Base-by-base conservation (phyloP, 2,888 invertebrate genomes). In the Ctenicera cuprea region DNA sequence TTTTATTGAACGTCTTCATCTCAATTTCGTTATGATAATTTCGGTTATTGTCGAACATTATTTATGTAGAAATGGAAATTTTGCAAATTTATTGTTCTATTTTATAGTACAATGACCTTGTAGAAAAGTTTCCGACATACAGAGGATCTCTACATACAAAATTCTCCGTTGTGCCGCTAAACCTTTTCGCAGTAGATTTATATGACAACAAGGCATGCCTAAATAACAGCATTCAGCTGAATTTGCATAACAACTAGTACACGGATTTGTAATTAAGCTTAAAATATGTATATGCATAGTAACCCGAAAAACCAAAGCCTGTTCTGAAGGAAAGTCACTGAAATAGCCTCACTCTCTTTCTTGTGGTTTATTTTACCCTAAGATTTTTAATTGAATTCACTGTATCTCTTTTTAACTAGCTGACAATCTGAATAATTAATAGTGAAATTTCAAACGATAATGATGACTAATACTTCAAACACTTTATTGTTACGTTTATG, bases 231-330 rank as follows among this genome's bases (percentile, higher is more conserved):
- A 22, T 54, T 59, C 38, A 59, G 11, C 59, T 20, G 11, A 16
- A 59, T 59, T 38, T 59, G 59, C 59, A 59, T 59, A 59, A 38
- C 59, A 59, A 59, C 37, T 38, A 59, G 38, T 59, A 59, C 59
- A 38, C 38, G 59, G 59, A 59, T 38, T 59, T 59, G 59, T 59
- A 59, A 59, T 59, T 59, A 59, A 59, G 20, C 38, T n/a, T 59
- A n/a, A 54, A 54, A 38, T 38, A 59, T 52, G 16, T 52, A 52
- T 59, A 38, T 30, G 30, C 54, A 54, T 12, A 14, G 5, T n/a
- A 54, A 26, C 54, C 30, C 30, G 26, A 54, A 54, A 54, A 30
- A 54, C 30, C 7, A 8, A 54, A 54, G 2, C 48, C 18, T 18
- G 48, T 1, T n/a, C n/a, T 20, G 16, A 41, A 9, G 48, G 7